These are phyloP conservation scores for Entelurus aequoreus DNA, from an alignment of 2,113 vertebrate genomes.

Conservation along the genomic window DNA sequence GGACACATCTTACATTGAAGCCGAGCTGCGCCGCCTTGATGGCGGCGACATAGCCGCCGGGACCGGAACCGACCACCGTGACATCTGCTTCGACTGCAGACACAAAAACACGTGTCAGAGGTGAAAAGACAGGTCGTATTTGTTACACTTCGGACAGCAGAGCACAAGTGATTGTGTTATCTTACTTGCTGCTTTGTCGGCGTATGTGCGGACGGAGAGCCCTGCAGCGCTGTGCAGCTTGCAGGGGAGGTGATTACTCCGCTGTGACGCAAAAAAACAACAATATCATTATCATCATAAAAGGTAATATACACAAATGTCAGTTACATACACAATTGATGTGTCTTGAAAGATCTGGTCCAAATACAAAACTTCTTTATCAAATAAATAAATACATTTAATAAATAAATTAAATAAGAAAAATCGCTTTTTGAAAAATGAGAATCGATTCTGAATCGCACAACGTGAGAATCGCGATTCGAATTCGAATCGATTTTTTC, in stretches of 20 bases:
- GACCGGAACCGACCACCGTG: constrained; percentile 94
- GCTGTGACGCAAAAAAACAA: constrained; percentile 51
- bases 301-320: no score
- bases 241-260: constrained; percentile 75
- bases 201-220: constrained; percentile 78
- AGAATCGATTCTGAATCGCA: no score
- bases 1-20: constrained; percentile 80
- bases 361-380: no score
- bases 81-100: constrained; percentile 88
- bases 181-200: constrained; percentile 84
- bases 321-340: no score
- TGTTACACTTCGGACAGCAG: not conserved
- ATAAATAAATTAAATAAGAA: no score
- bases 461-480: no score
- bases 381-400: no score
- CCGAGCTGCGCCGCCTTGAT: constrained; percentile 98
- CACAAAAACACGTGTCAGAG: not conserved
- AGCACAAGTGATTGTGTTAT: not conserved
- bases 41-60: constrained; percentile 95
- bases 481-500: no score
- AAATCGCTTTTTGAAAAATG: no score
- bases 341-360: no score
- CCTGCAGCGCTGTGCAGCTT: constrained; percentile 77
- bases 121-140: no score
- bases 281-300: not conserved